phyloP scores from a whole-genome alignment of 2,113 vertebrate genomes.

The Lampris incognitus region DNA sequence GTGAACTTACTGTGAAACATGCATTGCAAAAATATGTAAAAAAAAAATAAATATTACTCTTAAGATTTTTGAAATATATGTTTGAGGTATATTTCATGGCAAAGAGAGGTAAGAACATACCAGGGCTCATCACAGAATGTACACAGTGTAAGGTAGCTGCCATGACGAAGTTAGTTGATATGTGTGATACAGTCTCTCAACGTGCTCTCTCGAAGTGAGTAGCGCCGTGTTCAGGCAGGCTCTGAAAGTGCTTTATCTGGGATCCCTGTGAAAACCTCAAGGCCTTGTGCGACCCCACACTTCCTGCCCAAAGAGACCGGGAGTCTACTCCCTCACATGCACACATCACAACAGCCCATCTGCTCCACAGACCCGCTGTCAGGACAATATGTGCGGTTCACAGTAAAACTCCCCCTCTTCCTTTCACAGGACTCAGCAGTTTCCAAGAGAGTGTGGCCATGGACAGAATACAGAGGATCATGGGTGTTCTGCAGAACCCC shows the following conservation, averaged over 20 bases:
- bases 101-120: constrained; percentile 36
- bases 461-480: constrained; percentile 87
- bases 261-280: constrained; percentile 54
- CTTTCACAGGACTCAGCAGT: constrained; percentile 83
- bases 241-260: constrained; percentile 55
- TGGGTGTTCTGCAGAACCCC: constrained; percentile 85
- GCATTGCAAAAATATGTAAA: not conserved
- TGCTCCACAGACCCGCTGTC: constrained; percentile 74
- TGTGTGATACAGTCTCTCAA: constrained; percentile 15
- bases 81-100: constrained; percentile 8
- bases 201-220: constrained; percentile 4
- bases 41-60: constrained; percentile 10
- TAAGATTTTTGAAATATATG: constrained; percentile 23
- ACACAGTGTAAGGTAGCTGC: constrained; percentile 27
- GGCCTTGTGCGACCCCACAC: constrained; percentile 66
- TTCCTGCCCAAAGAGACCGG: constrained; percentile 69
- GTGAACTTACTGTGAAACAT: not conserved
- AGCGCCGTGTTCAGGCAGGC: constrained; percentile 27
- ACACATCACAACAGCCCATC: constrained; percentile 72
- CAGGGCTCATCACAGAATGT: not conserved
- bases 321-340: constrained; percentile 64
- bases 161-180: constrained; percentile 29
- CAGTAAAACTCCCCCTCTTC: constrained; percentile 47
- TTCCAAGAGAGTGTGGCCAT: constrained; percentile 87
- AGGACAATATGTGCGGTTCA: constrained; percentile 52